phyloP scores from a whole-genome alignment of 2,888 invertebrate genomes.

The Andrena hattorfiana region DNA sequence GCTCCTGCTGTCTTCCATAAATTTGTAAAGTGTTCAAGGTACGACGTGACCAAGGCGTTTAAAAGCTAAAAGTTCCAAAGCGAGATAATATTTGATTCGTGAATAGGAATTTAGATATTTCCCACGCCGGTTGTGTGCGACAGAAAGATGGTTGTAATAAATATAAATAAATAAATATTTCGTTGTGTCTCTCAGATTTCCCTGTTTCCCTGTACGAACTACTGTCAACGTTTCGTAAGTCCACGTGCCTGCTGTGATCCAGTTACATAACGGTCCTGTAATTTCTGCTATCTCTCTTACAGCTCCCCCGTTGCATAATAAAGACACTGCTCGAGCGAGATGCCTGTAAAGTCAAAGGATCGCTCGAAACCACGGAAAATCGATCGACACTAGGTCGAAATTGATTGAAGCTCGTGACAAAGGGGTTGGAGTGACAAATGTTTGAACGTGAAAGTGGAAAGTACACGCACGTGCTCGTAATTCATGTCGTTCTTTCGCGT shows the following conservation, averaged over 20 bases:
- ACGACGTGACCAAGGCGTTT: no score
- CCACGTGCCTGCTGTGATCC: conserved; percentile 44
- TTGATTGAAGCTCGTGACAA: background rate
- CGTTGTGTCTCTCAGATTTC: background rate
- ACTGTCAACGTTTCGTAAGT: conserved; percentile 45
- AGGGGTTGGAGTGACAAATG: background rate
- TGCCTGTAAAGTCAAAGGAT: no score
- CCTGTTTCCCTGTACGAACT: background rate
- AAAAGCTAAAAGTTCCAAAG: no score
- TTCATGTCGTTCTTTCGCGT: background rate
- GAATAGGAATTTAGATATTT: no score
- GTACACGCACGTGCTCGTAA: background rate
- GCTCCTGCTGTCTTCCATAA: background rate
- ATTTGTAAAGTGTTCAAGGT: no score
- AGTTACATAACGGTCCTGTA: conserved; percentile 59
- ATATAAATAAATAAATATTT: conserved; percentile 1
- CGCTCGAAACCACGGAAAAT: background rate
- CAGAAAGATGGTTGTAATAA: no score
- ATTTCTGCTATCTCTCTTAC: conserved; percentile 45
- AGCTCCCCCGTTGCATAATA: conserved; percentile 35
- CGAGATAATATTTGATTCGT: no score
- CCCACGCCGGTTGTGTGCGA: no score
- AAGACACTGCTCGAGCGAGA: background rate
- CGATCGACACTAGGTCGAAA: background rate
- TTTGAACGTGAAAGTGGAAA: background rate